Conservation (phyloP, 2,113 vertebrate genomes). For the Gymnarchus niloticus region DNA sequence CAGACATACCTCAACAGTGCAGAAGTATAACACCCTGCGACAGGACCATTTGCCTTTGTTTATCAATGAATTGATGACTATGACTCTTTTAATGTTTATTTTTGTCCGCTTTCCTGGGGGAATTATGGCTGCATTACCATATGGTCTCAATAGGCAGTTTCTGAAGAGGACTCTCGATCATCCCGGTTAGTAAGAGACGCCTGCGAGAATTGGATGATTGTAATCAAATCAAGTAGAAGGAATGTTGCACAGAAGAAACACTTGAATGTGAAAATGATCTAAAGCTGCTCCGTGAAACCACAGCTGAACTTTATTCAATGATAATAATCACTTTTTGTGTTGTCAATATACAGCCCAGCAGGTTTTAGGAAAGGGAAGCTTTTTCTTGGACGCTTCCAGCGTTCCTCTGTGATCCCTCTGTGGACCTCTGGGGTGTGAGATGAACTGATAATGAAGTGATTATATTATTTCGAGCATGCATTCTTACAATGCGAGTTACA, state of each 20-base stretch:
- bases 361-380: not conserved
- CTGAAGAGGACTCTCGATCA: not conserved
- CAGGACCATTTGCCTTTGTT: slow-evolving; percentile 19
- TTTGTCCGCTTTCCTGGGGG: not conserved
- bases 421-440: not conserved
- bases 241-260: not conserved
- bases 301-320: not conserved
- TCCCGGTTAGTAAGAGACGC: not conserved
- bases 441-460: not conserved
- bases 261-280: not conserved
- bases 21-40: slow-evolving; percentile 20
- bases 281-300: not conserved
- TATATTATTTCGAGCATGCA: not conserved
- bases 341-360: not conserved
- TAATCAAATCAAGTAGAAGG: not conserved
- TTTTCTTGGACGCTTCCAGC: not conserved
- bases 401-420: not conserved
- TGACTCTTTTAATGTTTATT: not conserved
- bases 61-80: not conserved
- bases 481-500: not conserved
- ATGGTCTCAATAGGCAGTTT: not conserved
- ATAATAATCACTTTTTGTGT: not conserved
- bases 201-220: not conserved
- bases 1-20: slow-evolving; percentile 19
- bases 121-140: not conserved